A percentile compares a stretch with the other conserved stretches of the same genome.
Conservation (phyloP, 2,113 vertebrate species). For the Macrotus californicus region DNA sequence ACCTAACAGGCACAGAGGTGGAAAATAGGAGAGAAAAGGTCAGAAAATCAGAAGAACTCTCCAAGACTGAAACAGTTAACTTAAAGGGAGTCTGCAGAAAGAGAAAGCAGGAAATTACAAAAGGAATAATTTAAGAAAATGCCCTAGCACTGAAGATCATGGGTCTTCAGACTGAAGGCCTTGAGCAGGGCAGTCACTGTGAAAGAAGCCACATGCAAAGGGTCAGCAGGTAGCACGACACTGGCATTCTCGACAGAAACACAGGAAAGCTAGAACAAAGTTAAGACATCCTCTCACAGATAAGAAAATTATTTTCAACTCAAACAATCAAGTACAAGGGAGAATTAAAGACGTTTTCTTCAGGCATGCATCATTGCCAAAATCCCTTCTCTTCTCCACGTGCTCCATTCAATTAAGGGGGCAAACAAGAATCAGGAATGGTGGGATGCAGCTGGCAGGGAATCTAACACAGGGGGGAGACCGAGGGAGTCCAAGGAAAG, state of each 20-base stretch:
- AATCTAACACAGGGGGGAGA: too few relatives aligned
- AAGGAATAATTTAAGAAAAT: neutral
- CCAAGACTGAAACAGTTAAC: neutral
- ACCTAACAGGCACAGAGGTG: slow-evolving; percentile 39
- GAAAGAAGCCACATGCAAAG: neutral
- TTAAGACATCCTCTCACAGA: neutral
- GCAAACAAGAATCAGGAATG: neutral
- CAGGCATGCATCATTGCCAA: neutral
- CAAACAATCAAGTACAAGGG: neutral
- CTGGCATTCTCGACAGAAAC: neutral
- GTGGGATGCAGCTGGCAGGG: neutral
- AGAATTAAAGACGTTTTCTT: neutral
- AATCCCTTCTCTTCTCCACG: neutral
- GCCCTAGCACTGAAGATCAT: neutral
- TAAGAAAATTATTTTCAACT: neutral
- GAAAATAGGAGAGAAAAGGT: slow-evolving; percentile 2
- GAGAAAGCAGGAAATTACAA: neutral
- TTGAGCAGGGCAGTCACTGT: neutral
- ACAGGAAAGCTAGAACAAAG: neutral
- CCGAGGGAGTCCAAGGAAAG: neutral
- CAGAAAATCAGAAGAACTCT: neutral
- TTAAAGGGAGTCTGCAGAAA: neutral
- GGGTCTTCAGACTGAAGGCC: neutral
- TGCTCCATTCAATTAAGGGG: neutral
- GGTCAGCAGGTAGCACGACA: too few relatives aligned